Conservation (phyloP, 2,113 vertebrate species). For the Phoxinus phoxinus region DNA sequence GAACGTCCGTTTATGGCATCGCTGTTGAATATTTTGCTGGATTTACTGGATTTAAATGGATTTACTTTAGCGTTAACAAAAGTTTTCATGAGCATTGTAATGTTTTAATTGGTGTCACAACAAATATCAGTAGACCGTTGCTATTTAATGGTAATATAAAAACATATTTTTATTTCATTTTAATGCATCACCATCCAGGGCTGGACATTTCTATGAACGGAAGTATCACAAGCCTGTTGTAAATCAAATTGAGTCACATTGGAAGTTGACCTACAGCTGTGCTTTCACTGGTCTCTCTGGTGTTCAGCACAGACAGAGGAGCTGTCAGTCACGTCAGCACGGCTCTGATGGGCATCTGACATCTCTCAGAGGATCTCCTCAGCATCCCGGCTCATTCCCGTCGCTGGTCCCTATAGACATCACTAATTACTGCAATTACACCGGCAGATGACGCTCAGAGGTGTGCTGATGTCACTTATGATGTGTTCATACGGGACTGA, state of each 20-base stretch:
- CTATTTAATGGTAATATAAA: too few species aligned
- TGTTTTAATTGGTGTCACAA: too few species aligned
- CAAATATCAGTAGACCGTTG: too few species aligned
- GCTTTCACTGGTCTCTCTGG: background rate
- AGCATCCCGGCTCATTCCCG: conserved; percentile 35
- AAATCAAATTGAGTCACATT: too few species aligned
- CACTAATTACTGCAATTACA: conserved; percentile 77
- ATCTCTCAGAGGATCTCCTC: conserved; percentile 59
- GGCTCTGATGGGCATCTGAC: conserved; percentile 29
- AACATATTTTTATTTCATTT: too few species aligned
- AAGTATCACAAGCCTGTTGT: background rate
- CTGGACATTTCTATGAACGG: too few species aligned
- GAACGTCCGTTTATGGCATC: too few species aligned
- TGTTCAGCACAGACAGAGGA: background rate
- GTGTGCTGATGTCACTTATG: conserved; percentile 37
- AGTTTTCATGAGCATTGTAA: too few species aligned
- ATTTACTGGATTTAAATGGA: too few species aligned
- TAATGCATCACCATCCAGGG: too few species aligned
- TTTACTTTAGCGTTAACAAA: too few species aligned
- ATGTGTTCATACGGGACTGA: conserved; percentile 18
- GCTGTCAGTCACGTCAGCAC: conserved; percentile 34
- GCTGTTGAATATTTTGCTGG: too few species aligned
- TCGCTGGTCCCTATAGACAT: conserved; percentile 64
- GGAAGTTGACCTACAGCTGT: background rate
- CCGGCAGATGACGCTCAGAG: conserved; percentile 64